Evolutionary conservation across 1,140 invertebrate species (phyloP).

Genomic region (Lordiphosa clarofinis): DNA sequence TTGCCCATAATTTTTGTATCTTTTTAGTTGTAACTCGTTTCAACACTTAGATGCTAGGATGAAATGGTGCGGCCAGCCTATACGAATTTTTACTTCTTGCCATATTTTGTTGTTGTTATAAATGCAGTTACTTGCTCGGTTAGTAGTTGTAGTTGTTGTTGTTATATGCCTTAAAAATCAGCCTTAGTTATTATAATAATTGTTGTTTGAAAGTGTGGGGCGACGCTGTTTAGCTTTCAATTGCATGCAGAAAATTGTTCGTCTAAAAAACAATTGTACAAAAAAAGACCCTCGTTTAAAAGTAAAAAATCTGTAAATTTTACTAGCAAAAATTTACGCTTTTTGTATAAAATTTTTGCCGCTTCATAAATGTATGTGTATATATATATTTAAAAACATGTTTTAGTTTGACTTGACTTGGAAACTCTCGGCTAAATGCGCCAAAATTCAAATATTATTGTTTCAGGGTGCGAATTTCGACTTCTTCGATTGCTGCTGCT

Average conservation of each 20-base stretch:
- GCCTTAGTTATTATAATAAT: slow-evolving; percentile 77
- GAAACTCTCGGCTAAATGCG: slow-evolving; percentile 68
- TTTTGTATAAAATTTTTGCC: slow-evolving; percentile 38
- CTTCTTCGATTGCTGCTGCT: slow-evolving; percentile 6
- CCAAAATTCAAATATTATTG: slow-evolving; percentile 72
- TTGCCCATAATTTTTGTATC: slow-evolving; percentile 51
- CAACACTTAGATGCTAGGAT: slow-evolving; percentile 67
- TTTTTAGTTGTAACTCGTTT: slow-evolving; percentile 60
- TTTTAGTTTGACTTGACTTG: slow-evolving; percentile 53
- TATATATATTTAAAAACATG: slow-evolving; percentile 57
- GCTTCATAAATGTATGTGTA: slow-evolving; percentile 35
- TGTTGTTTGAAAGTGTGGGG: slow-evolving; percentile 21
- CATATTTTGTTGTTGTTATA: slow-evolving; percentile 35
- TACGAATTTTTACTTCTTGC: slow-evolving; percentile 36
- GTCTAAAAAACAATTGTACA: slow-evolving; percentile 71
- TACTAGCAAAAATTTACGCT: slow-evolving; percentile 70
- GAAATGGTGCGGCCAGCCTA: slow-evolving; percentile 66
- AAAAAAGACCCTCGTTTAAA: slow-evolving; percentile 49
- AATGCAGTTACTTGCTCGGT: slow-evolving; percentile 48
- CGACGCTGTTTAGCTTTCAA: too few species aligned
- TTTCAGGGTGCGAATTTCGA: slow-evolving; percentile 35
- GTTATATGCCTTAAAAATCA: slow-evolving; percentile 64
- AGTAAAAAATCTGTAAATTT: slow-evolving; percentile 76
- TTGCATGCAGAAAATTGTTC: slow-evolving; percentile 6
- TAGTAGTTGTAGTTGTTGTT: slow-evolving; percentile 17